Base-by-base conservation (phyloP, 2,888 invertebrate genomes). In the Agonopterix alstromeriana region DNA sequence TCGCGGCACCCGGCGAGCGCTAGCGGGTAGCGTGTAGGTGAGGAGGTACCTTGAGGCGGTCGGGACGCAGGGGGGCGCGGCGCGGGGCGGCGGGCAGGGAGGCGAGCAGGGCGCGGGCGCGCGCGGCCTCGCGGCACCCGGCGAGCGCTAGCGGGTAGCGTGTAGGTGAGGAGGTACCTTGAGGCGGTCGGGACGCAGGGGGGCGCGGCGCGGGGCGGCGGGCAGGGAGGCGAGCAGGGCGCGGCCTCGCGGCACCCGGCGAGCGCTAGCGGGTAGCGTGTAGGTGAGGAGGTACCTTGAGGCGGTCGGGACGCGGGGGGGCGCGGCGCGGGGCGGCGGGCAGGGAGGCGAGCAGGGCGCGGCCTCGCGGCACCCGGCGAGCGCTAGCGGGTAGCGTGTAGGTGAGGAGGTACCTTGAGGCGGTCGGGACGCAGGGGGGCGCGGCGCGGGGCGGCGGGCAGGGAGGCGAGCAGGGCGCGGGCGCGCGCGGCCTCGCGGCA, bases 341-440 rank as follows among this genome's bases (percentile, higher is more conserved):
- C n/a, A n/a, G n/a, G n/a, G n/a, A n/a, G n/a, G n/a, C n/a, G n/a
- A n/a, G n/a, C n/a, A n/a, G n/a, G n/a, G n/a, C n/a, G n/a, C n/a
- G n/a, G n/a, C n/a, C n/a, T n/a, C n/a, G n/a, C n/a, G n/a, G n/a
- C n/a, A n/a, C n/a, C n/a, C n/a, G n/a, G n/a, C n/a, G n/a, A n/a
- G n/a, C n/a, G n/a, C n/a, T n/a, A n/a, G n/a, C n/a, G n/a, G n/a
- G n/a, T n/a, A n/a, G n/a, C n/a, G n/a, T n/a, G n/a, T n/a, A n/a
- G n/a, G n/a, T 2, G 2, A 12, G 4, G 2, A 9, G 10, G 41
- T 11, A 41, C 41, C 60, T 62, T 53, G 48, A 61, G 57, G 8
- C 42, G 17, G 48, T 58, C 57, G 8, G 57, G 57, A 38, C 10
- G 45, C 14, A 44, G 10, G 11, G 35, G n/a, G 42, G 27, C 35